phyloP scores from a whole-genome alignment of 2,888 invertebrate species.

The Trypoxylon attenuatum region DNA sequence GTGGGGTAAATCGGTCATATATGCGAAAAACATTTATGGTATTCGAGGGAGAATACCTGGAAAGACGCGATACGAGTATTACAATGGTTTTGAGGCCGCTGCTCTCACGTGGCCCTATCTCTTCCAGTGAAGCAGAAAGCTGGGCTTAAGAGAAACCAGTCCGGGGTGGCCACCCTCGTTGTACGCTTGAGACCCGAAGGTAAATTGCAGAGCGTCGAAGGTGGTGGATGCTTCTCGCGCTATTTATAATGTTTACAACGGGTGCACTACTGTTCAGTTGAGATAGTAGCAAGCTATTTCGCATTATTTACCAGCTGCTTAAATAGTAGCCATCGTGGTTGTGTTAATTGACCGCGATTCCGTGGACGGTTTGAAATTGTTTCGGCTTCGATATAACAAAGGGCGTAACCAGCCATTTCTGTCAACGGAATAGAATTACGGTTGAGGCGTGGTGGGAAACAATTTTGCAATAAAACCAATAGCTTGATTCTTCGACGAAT shows the following conservation, averaged over 20 bases:
- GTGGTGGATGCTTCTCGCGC: conserved; percentile 53
- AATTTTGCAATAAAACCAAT: conserved; percentile 28
- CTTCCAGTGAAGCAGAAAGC: neutral
- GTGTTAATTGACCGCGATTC: conserved; percentile 27
- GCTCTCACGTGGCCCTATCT: neutral
- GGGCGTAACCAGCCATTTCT: conserved; percentile 14
- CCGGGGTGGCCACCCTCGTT: conserved; percentile 1
- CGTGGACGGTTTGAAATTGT: conserved; percentile 27
- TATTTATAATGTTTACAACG: conserved; percentile 55
- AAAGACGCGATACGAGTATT: neutral
- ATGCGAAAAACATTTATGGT: neutral
- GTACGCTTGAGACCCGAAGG: conserved; percentile 34
- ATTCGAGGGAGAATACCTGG: neutral
- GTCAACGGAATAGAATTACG: no score
- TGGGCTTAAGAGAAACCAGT: neutral
- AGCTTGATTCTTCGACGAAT: no score
- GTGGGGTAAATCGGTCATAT: no score
- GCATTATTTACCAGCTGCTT: conserved; percentile 42
- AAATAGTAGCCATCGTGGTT: conserved; percentile 24
- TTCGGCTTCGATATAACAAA: conserved; percentile 15
- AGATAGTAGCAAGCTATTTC: conserved; percentile 21
- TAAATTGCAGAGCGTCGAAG: conserved; percentile 49
- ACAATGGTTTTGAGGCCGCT: neutral
- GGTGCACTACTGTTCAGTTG: conserved; percentile 20
- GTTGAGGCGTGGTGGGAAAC: conserved; percentile 33